phyloP scores from a whole-genome alignment of 2,797 vertebrate species.

The Myotis pilosus region DNA sequence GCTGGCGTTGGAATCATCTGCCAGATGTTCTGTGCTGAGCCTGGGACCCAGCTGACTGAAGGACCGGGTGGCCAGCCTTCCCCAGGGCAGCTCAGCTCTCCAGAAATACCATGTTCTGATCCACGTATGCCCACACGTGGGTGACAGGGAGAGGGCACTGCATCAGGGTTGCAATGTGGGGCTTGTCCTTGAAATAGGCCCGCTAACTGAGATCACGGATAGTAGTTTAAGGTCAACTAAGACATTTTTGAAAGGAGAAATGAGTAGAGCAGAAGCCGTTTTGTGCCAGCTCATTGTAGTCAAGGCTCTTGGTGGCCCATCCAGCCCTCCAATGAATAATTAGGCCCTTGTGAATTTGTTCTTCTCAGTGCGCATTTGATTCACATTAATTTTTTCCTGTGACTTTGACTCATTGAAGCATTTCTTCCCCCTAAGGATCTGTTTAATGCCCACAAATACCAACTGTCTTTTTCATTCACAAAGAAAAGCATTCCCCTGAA shows the following conservation, averaged over 20 bases:
- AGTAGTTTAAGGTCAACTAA: background rate
- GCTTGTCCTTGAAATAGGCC: background rate
- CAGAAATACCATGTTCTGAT: fast-evolving
- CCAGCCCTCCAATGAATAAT: background rate
- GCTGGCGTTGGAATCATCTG: fast-evolving
- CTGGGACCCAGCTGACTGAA: background rate
- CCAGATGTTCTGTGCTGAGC: fast-evolving
- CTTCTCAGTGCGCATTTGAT: background rate
- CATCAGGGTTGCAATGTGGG: fast-evolving
- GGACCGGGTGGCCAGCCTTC: background rate
- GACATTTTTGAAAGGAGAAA: background rate
- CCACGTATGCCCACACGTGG: fast-evolving
- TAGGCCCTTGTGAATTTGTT: background rate
- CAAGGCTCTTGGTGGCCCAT: background rate
- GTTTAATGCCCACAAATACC: background rate
- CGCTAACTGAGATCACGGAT: fast-evolving
- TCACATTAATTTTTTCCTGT: background rate
- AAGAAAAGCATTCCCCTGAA: background rate
- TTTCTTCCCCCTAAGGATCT: background rate
- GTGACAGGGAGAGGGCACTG: background rate
- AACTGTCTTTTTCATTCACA: background rate
- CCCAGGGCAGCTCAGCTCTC: background rate
- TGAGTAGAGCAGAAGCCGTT: background rate
- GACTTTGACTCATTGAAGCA: background rate
- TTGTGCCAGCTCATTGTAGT: background rate